phyloP scores from a whole-genome alignment of 2,113 vertebrate species.

The Passer domesticus region DNA sequence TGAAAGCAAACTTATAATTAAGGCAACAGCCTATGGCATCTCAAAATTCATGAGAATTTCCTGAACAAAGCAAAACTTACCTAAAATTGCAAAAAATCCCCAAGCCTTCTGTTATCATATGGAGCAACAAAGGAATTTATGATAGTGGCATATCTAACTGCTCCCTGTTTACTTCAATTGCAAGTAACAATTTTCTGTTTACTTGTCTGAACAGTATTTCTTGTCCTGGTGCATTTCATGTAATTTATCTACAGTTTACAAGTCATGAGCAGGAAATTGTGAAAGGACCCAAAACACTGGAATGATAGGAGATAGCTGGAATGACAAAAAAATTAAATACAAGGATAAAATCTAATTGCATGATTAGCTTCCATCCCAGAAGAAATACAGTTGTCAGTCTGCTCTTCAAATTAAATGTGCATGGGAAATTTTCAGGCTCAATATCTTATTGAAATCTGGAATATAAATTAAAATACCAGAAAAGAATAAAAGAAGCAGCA shows the following conservation, averaged over 20 bases:
- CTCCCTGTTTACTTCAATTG: not conserved
- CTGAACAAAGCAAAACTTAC: not conserved
- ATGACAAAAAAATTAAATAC: not conserved
- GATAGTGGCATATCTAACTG: accelerated
- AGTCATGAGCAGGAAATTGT: not conserved
- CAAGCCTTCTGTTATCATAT: not conserved
- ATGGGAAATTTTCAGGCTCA: not conserved
- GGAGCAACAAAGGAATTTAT: not conserved
- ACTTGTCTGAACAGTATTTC: not conserved
- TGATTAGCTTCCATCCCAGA: not conserved
- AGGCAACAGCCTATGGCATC: not conserved
- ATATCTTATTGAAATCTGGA: not conserved
- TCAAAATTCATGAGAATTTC: not conserved
- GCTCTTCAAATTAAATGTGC: not conserved
- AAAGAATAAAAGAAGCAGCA: not conserved
- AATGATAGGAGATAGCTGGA: not conserved
- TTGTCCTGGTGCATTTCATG: not conserved
- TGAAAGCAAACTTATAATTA: not conserved
- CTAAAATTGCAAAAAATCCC: accelerated
- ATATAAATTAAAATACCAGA: not conserved
- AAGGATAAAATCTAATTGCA: not conserved
- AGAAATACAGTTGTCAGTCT: not conserved
- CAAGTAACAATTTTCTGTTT: not conserved
- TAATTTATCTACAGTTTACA: not conserved
- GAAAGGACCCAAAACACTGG: not conserved